Percentiles rank a stretch among this genome's conserved stretches.
phyloP scores from a whole-genome alignment of 2,797 vertebrate genomes.

The Cryptoprocta ferox region DNA sequence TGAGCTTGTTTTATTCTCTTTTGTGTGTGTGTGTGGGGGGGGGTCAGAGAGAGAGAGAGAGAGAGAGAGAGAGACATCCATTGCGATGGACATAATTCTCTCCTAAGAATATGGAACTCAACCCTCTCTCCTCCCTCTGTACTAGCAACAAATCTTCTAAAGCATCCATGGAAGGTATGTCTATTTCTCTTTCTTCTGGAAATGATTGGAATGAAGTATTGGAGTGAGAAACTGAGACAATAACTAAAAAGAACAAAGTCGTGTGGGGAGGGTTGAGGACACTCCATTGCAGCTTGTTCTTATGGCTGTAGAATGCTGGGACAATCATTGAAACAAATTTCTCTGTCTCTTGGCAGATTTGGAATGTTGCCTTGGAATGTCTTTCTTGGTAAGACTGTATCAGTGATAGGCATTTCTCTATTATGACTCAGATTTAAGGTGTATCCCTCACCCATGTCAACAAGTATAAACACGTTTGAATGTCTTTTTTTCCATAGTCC shows the following conservation, averaged over 20 bases:
- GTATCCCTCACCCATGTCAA: conserved; percentile 19
- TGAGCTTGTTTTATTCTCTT: background rate
- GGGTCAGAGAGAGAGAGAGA: no score
- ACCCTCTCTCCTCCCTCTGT: background rate
- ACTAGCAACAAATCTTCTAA: background rate
- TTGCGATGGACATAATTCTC: background rate
- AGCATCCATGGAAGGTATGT: background rate
- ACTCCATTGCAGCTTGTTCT: background rate
- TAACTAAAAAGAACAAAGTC: conserved; percentile 9
- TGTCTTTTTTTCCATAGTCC: conserved; percentile 44
- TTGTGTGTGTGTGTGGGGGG: background rate
- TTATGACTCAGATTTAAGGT: conserved; percentile 44
- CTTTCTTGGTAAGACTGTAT: background rate
- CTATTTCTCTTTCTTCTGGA: background rate
- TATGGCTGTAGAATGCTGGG: background rate
- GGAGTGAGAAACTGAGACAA: background rate
- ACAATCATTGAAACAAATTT: background rate
- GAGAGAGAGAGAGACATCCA: background rate
- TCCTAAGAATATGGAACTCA: background rate
- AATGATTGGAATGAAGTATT: background rate
- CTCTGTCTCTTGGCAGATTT: background rate
- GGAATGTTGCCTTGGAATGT: background rate
- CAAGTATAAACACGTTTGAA: conserved; percentile 39
- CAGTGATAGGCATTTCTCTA: background rate
- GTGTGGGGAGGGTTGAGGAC: background rate